Percentiles rank a stretch among this genome's conserved stretches.
Conservation (phyloP, 2,113 vertebrate genomes). For the Brachyistius frenatus region DNA sequence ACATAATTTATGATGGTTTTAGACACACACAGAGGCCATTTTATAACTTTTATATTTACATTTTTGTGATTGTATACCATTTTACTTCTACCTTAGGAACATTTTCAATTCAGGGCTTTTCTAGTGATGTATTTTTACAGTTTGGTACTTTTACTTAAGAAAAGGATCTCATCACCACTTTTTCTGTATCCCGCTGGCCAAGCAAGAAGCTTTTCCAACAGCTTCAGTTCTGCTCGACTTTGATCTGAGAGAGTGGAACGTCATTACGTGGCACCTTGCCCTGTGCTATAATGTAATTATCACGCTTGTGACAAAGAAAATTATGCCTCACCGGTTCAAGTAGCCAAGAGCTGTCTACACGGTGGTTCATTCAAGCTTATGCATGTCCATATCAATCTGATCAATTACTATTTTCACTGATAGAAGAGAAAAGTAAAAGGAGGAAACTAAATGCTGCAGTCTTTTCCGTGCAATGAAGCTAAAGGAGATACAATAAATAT, state of each 20-base stretch:
- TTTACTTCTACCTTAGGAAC: too few species aligned
- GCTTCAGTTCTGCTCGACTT: background rate
- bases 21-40: background rate
- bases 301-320: conserved; percentile 58
- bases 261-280: background rate
- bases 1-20: background rate
- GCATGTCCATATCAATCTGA: conserved; percentile 20
- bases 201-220: background rate
- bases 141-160: too few species aligned
- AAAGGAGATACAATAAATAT: background rate
- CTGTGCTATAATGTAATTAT: conserved; percentile 53
- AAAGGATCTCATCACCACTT: too few species aligned
- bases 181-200: too few species aligned
- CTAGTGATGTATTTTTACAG: background rate
- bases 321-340: conserved; percentile 28
- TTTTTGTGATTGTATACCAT: background rate
- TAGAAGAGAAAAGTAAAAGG: too few species aligned
- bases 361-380: conserved; percentile 25
- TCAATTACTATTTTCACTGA: conserved; percentile 9
- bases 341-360: conserved; percentile 40
- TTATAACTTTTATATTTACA: background rate
- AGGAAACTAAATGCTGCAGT: background rate
- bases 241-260: background rate
- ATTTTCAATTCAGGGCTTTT: too few species aligned
- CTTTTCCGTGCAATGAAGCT: background rate